phyloP scores from a whole-genome alignment of 2,888 invertebrate genomes.

The Adelphocoris suturalis region DNA sequence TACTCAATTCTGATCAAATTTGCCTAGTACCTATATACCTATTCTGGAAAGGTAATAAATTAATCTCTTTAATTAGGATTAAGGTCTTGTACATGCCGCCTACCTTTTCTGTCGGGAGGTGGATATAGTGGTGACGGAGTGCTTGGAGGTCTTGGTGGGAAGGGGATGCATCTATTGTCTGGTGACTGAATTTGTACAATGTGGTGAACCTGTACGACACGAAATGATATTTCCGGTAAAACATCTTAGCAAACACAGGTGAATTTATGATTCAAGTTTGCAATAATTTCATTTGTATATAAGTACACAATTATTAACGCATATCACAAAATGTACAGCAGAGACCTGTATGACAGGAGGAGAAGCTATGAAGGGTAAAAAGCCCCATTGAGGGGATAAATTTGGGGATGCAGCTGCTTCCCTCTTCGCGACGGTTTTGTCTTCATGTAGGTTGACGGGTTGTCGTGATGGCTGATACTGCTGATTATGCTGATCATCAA shows the following conservation, averaged over 20 bases:
- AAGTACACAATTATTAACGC: too few species aligned
- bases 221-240: not conserved
- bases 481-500: slow-evolving; percentile 1
- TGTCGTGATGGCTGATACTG: not conserved
- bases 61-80: too few species aligned
- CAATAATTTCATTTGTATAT: too few species aligned
- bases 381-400: slow-evolving; percentile 46
- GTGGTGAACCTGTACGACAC: slow-evolving; percentile 52
- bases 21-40: too few species aligned
- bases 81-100: too few species aligned
- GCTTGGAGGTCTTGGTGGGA: not conserved
- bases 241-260: too few species aligned
- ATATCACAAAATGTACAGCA: not conserved
- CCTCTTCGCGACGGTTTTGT: not conserved
- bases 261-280: too few species aligned
- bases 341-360: slow-evolving; percentile 56
- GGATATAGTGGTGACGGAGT: too few species aligned
- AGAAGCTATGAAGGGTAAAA: slow-evolving; percentile 34
- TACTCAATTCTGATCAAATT: too few species aligned
- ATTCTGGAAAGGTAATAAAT: too few species aligned
- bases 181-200: slow-evolving; percentile 56
- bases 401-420: not conserved
- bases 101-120: too few species aligned
- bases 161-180: slow-evolving; percentile 10
- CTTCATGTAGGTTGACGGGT: not conserved